Conservation (phyloP, 2,888 invertebrate species). For the Ichneumoninae sp. region DNA sequence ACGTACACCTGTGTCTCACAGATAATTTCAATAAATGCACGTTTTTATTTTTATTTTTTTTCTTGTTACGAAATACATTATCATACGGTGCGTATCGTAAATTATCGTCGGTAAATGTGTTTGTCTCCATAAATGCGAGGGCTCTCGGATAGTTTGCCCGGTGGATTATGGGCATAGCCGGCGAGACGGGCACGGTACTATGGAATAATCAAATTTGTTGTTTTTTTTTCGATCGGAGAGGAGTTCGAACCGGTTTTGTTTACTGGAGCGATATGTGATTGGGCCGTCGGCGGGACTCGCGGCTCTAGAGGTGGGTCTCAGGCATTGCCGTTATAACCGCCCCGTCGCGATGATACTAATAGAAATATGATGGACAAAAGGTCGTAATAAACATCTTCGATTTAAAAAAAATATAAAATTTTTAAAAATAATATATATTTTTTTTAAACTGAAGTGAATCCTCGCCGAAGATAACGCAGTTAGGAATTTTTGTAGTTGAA, state of each 20-base stretch:
- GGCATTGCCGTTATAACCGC: background rate
- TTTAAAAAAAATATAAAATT: too few relatives aligned
- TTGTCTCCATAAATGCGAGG: slow-evolving; percentile 2
- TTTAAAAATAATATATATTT: too few relatives aligned
- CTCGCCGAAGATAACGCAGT: too few relatives aligned
- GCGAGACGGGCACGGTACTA: background rate
- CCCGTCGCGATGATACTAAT: too few relatives aligned
- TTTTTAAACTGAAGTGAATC: too few relatives aligned
- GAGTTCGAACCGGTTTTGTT: slow-evolving; percentile 12
- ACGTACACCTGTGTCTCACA: slow-evolving; percentile 36
- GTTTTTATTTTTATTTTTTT: background rate
- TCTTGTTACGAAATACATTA: background rate
- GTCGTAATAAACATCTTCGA: too few relatives aligned
- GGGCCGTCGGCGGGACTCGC: background rate
- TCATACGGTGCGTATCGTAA: background rate
- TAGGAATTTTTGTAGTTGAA: too few relatives aligned
- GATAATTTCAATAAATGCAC: background rate
- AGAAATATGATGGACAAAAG: too few relatives aligned
- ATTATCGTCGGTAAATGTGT: background rate
- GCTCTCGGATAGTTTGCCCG: background rate
- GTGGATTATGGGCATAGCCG: background rate
- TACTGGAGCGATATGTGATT: background rate
- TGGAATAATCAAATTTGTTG: background rate
- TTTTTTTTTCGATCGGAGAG: background rate
- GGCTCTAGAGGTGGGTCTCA: background rate